Base-by-base conservation (phyloP, 2,113 vertebrate genomes). In the Eudorcas thomsonii region DNA sequence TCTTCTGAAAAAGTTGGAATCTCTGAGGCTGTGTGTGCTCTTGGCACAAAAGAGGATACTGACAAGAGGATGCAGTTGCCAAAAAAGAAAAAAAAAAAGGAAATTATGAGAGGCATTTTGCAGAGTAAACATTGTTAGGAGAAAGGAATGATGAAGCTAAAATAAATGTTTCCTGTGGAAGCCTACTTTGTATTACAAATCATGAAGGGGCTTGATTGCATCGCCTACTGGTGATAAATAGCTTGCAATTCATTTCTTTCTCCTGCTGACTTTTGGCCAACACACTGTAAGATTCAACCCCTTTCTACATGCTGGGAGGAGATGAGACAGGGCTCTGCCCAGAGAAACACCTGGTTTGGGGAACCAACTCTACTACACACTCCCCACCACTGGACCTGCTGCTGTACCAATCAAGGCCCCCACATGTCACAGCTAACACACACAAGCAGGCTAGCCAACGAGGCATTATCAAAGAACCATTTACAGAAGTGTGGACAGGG, bases 101-200 rank as follows among this genome's bases (percentile, higher is more conserved):
- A 93, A 96, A 90, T 83, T 87, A 57, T 57, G 28, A 90, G 77
- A 97, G 91, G 33, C 16, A 48, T 78, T 91, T 91, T 82, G 9
- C 17, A 94, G 92, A 92, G 60, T 90, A 91, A 93, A 92, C 94
- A 96, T 91, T 55, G 52, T 93, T 80, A 81, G 71, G 60, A 96
- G 48, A 33, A 96, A 9, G 50, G 50, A 94, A 82, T 57, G 55
- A 62, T 60, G 55, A 92, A 62, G 54, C 54, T 78, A 50, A 93
- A 97, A 94, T 17, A 96, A 91, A 83, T 52, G 36, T 62, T 87
- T 93, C 90, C 92, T 80, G 55, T 43, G 33, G 88, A 96, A 84
- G 26, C 8, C 12, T 57, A 13, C 43, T 94, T 91, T 81, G 10
- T 52, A 39, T 33, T 57, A 52, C 19, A 94, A 92, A 77, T 88